A percentile compares a stretch with the other conserved stretches of the same genome.
These are phyloP conservation scores for Ormyrus rosae DNA, from an alignment of 2,888 invertebrate species.

Conservation along the genomic window DNA sequence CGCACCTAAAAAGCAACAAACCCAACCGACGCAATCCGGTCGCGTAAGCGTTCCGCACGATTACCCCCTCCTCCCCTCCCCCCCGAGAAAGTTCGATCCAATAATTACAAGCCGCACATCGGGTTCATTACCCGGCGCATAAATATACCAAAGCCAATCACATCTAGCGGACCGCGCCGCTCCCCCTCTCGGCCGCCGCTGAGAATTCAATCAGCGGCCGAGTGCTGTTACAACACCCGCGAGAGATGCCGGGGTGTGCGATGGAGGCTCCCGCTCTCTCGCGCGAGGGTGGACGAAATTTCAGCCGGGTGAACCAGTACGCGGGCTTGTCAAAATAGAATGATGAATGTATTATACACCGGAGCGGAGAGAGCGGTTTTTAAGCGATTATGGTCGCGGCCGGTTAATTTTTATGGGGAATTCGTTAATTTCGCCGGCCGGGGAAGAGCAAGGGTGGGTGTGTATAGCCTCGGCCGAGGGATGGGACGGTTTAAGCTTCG, in stretches of 20 bases:
- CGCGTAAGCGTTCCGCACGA: neutral
- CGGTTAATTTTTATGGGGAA: too few relatives aligned
- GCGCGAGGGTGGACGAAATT: too few relatives aligned
- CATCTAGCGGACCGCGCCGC: conserved; percentile 42
- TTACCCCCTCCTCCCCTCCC: neutral
- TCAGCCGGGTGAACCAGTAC: neutral
- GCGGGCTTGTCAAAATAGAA: conserved; percentile 51
- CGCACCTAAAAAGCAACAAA: too few relatives aligned
- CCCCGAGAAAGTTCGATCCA: neutral
- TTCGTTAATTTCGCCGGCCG: too few relatives aligned
- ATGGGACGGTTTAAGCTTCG: too few relatives aligned
- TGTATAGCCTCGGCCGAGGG: too few relatives aligned
- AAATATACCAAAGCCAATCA: conserved; percentile 43
- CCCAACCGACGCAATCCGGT: neutral
- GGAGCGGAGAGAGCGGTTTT: too few relatives aligned
- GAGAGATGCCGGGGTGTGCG: conserved; percentile 21
- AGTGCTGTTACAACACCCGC: conserved; percentile 47
- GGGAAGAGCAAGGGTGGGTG: too few relatives aligned
- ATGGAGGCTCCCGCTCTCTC: too few relatives aligned
- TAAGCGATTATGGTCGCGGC: too few relatives aligned
- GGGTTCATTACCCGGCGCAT: conserved; percentile 20
- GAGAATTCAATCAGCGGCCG: conserved; percentile 54
- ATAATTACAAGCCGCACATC: conserved; percentile 27
- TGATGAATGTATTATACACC: conserved; percentile 33
- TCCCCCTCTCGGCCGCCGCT: neutral